phyloP scores from a whole-genome alignment of 2,113 vertebrate species.

The Entosphenus tridentatus region DNA sequence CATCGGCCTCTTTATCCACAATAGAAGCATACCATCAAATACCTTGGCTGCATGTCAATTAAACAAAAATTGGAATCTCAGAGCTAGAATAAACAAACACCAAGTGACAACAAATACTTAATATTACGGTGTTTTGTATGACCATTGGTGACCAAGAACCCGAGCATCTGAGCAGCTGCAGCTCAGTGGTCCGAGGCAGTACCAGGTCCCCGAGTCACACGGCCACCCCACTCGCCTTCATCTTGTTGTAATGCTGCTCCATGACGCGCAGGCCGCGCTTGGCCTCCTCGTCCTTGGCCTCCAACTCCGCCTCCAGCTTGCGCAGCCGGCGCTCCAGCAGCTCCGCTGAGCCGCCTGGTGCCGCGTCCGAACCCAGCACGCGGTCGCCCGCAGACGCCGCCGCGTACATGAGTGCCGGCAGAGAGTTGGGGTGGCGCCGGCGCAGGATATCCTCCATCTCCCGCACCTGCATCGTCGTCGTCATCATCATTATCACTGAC shows the following conservation, averaged over 20 bases:
- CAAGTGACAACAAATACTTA: no score
- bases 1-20: no score
- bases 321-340: conserved; percentile 54
- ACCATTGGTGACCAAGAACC: no score
- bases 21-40: no score
- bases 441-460: conserved; percentile 67
- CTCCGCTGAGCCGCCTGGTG: conserved; percentile 21
- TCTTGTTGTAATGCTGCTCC: conserved; percentile 64
- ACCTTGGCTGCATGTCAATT: no score
- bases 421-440: conserved; percentile 52
- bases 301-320: conserved; percentile 57
- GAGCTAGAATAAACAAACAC: no score
- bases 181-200: no score
- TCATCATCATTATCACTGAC: no score
- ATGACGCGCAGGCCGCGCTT: conserved; percentile 51
- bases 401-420: conserved; percentile 61
- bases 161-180: no score
- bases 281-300: conserved; percentile 56
- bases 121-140: no score
- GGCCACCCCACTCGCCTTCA: conserved; percentile 32
- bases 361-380: conserved; percentile 10
- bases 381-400: conserved; percentile 30
- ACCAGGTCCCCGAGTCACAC: no score
- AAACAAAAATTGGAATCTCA: no score
- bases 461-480: conserved; percentile 32